Percentiles rank a stretch among this genome's conserved stretches.
These are phyloP conservation scores for Ophonus ardosiacus DNA, from an alignment of 2,888 invertebrate species.

Conservation along the genomic window DNA sequence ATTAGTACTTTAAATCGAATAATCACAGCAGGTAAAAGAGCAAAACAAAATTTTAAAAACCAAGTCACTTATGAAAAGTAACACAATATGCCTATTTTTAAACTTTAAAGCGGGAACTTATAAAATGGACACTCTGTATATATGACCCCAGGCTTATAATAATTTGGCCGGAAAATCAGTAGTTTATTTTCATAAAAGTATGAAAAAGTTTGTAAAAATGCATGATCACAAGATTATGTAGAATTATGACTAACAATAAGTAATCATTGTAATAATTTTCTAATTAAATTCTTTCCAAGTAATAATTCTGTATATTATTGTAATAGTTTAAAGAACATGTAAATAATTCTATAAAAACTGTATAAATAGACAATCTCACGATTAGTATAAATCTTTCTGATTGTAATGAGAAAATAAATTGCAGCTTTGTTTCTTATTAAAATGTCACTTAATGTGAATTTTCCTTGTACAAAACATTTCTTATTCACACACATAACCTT, in stretches of 20 bases:
- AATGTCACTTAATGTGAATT: slow-evolving; percentile 41
- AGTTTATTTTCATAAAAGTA: too few relatives aligned
- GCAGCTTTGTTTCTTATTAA: slow-evolving; percentile 47
- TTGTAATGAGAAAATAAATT: slow-evolving; percentile 43
- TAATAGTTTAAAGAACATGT: background rate
- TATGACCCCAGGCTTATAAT: too few relatives aligned
- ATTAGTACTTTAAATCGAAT: too few relatives aligned
- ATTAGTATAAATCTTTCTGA: slow-evolving; percentile 35
- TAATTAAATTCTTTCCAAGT: background rate
- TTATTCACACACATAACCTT: background rate
- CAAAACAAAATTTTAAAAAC: too few relatives aligned
- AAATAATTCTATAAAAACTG: slow-evolving; percentile 13
- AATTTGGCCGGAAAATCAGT: too few relatives aligned
- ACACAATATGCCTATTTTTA: too few relatives aligned
- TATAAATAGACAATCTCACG: slow-evolving; percentile 22
- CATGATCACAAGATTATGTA: background rate
- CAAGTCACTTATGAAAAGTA: too few relatives aligned
- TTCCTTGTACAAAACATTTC: slow-evolving; percentile 30
- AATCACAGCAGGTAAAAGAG: too few relatives aligned
- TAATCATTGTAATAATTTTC: background rate
- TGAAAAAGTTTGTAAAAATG: too few relatives aligned
- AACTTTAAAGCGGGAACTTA: too few relatives aligned
- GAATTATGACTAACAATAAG: background rate
- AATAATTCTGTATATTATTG: background rate
- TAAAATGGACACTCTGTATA: too few relatives aligned